A percentile compares a stretch with the other conserved stretches of the same genome.
Evolutionary conservation across 2,797 vertebrate species (phyloP).

Genomic region (Gallinago stenura): DNA sequence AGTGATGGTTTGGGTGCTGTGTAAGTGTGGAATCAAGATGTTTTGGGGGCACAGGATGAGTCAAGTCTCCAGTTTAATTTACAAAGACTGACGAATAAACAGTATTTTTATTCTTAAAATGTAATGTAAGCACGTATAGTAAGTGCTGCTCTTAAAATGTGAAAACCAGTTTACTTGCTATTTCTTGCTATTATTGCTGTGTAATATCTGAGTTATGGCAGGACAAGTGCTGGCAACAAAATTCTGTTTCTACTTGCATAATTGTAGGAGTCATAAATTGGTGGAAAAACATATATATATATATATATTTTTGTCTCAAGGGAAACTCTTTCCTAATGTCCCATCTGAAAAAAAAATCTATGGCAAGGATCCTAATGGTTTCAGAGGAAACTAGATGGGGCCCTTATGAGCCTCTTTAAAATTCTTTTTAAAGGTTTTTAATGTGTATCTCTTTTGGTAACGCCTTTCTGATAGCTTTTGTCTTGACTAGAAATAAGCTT

Average conservation of each 20-base stretch:
- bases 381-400: not conserved
- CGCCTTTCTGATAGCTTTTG: not conserved
- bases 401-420: not conserved
- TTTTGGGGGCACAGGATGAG: not conserved
- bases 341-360: not conserved
- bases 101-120: not conserved
- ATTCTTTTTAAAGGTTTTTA: not conserved
- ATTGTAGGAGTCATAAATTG: not conserved
- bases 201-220: not conserved
- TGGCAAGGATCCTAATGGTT: slow-evolving; percentile 1
- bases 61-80: not conserved
- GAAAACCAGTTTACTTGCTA: not conserved
- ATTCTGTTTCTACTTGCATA: slow-evolving; percentile 43
- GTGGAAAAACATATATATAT: not conserved
- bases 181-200: not conserved
- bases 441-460: not conserved
- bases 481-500: not conserved
- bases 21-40: not conserved
- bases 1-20: not conserved
- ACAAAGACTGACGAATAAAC: not conserved
- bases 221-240: slow-evolving; percentile 9
- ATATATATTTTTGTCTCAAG: not conserved
- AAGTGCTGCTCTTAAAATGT: not conserved
- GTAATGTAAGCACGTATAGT: accelerated
- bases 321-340: not conserved